Evolutionary conservation across 2,113 vertebrate genomes (phyloP).

Genomic region (Cathartes aura): DNA sequence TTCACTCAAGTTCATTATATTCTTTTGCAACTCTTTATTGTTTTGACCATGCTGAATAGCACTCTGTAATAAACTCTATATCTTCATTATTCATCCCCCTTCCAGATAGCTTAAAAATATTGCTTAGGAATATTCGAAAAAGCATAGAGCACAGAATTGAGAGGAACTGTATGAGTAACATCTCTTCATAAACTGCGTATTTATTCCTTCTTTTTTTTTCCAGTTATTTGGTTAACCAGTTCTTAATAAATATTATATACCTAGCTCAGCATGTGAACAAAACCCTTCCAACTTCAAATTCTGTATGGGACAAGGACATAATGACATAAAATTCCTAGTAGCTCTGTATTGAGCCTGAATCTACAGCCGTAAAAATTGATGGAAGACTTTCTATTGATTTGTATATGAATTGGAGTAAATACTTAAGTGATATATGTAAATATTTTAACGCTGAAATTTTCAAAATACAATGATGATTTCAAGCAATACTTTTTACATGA

Average conservation of each 20-base stretch:
- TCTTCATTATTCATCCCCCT: background rate
- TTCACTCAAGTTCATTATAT: background rate
- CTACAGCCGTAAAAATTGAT: background rate
- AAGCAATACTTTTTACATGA: background rate
- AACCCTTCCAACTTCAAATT: background rate
- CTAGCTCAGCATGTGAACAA: background rate
- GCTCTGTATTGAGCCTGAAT: background rate
- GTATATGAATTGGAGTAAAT: background rate
- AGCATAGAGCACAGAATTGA: background rate
- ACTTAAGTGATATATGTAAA: background rate
- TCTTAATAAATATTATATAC: background rate
- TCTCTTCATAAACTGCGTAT: background rate
- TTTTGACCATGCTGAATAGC: background rate
- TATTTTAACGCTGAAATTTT: background rate
- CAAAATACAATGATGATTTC: background rate
- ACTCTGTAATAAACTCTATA: background rate
- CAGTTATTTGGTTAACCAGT: background rate
- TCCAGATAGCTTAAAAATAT: background rate
- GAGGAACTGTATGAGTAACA: background rate
- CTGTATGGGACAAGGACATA: background rate
- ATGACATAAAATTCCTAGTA: background rate
- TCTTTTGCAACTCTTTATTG: background rate
- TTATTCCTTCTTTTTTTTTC: background rate
- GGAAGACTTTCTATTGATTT: background rate
- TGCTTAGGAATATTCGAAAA: background rate